Evolutionary conservation across 2,888 invertebrate species (phyloP).

Genomic region (Conistra vaccinii): DNA sequence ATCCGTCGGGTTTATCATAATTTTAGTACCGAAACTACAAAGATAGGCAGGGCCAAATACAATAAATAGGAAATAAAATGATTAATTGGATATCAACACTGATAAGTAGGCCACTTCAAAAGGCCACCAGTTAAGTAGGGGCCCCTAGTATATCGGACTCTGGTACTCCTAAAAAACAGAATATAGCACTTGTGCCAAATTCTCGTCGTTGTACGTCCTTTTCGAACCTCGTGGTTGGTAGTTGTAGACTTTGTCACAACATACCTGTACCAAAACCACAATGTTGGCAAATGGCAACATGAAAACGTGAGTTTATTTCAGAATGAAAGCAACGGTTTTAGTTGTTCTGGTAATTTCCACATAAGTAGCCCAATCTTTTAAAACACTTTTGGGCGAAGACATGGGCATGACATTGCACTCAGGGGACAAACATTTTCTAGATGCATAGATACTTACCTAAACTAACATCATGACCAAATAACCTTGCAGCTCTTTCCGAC

Average conservation of each 20-base stretch:
- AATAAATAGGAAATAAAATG: constrained; percentile 15
- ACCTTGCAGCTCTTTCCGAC: not conserved
- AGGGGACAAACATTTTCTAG: not conserved
- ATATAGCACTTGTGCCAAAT: not conserved
- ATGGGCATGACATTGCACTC: not conserved
- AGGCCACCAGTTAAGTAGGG: constrained; percentile 4
- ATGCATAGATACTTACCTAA: not conserved
- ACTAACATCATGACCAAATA: not conserved
- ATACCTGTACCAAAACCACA: constrained; percentile 1
- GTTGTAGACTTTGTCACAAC: not conserved
- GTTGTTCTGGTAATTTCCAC: not conserved
- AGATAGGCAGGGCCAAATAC: constrained; percentile 17
- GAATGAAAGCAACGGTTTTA: not conserved
- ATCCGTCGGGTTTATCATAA: constrained; percentile 25
- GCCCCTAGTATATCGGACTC: no score
- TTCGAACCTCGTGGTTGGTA: not conserved
- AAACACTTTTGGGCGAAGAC: not conserved
- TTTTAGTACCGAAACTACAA: constrained; percentile 17
- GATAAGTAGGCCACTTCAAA: constrained; percentile 31
- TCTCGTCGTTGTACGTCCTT: not conserved
- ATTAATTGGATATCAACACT: constrained; percentile 12
- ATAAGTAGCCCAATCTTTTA: not conserved
- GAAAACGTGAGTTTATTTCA: constrained; percentile 6
- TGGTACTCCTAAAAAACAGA: not conserved
- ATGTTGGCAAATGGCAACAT: not conserved